Evolutionary conservation across 2,113 vertebrate species (phyloP).

Genomic region (Ornithorhynchus anatinus): DNA sequence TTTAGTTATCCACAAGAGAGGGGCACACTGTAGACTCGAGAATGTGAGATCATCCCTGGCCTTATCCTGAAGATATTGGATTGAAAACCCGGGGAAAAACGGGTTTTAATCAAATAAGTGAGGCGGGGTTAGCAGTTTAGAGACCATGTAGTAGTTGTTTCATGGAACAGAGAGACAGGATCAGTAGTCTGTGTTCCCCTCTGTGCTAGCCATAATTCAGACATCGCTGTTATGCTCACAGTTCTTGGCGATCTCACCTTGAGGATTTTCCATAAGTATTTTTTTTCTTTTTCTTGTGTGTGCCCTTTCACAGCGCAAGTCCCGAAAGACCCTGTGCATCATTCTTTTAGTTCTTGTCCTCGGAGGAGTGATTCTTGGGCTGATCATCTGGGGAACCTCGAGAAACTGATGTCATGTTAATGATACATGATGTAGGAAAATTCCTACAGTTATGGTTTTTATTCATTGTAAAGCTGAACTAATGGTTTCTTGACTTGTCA

Average conservation of each 20-base stretch:
- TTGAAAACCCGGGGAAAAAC: too few species aligned
- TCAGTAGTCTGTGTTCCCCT: background rate
- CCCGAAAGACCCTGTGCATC: conserved; percentile 95
- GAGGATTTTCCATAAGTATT: background rate
- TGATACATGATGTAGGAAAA: conserved; percentile 41
- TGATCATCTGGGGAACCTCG: conserved; percentile 74
- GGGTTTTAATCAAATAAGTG: too few species aligned
- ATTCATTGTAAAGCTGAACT: conserved; percentile 55
- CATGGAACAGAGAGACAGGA: too few species aligned
- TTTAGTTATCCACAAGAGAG: too few species aligned
- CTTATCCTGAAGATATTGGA: too few species aligned
- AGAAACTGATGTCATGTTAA: conserved; percentile 32
- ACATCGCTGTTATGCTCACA: background rate
- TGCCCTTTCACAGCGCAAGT: conserved; percentile 77
- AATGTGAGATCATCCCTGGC: too few species aligned
- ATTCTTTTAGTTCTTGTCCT: conserved; percentile 77
- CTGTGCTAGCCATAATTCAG: background rate
- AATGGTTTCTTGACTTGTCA: conserved; percentile 41
- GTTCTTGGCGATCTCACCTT: background rate
- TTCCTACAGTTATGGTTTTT: conserved; percentile 25
- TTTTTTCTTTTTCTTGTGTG: conserved; percentile 3
- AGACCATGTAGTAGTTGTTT: too few species aligned
- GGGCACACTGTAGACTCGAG: too few species aligned
- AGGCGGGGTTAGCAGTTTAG: too few species aligned
- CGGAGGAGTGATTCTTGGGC: conserved; percentile 69